Evolutionary conservation across 2,888 invertebrate genomes (phyloP), one percentile per base, ranked within the genome.

Genomic region (Congeria kusceri): DNA sequence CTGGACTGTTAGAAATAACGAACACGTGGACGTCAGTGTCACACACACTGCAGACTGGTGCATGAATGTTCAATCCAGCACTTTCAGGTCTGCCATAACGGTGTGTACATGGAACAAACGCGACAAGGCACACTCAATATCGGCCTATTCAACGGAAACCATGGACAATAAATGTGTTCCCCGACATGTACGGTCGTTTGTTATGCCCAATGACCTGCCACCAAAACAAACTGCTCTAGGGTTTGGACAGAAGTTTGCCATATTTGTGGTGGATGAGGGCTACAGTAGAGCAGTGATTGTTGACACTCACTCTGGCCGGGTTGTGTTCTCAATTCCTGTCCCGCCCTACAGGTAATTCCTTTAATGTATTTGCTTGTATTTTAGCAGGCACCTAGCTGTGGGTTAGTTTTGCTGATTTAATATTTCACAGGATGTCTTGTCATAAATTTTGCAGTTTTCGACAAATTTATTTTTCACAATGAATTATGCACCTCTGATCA

Each of bases 41-140:
- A 79, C 79, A 23, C 73, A 77, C 47, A 71, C 68, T 13, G 67
- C 79, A 32, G 83, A 83, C 61, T 83, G 83, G 83, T 83, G 83
- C 58, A 80, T 79, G 77, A 74, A 75, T 63, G 79, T 77, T 3
- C 83, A 79, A 9, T 63, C 62, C 53, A 56, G 69, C 25, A 71
- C 74, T 11, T 63, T 64, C 3, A 49, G 57, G 9, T 23, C 23
- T 53, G 57, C 46, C 44, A 53, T 74, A 7, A 68, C 67, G 64
- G 77, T 83, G 15, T 79, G 83, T 57, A 79, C 71, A 13, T 83
- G 71, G 74, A 79, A 68, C 39, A 67, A 83, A 63, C 61, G 71
- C 46, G 77, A 83, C 29, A 46, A 65, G 9, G 49, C 61, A 9
- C 83, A 83, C 56, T 65, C 66, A 27, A 61, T 83, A 25, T 75